These are phyloP conservation scores for Peromyscus nudipes DNA, from an alignment of 2,797 vertebrate genomes.

Conservation along the genomic window DNA sequence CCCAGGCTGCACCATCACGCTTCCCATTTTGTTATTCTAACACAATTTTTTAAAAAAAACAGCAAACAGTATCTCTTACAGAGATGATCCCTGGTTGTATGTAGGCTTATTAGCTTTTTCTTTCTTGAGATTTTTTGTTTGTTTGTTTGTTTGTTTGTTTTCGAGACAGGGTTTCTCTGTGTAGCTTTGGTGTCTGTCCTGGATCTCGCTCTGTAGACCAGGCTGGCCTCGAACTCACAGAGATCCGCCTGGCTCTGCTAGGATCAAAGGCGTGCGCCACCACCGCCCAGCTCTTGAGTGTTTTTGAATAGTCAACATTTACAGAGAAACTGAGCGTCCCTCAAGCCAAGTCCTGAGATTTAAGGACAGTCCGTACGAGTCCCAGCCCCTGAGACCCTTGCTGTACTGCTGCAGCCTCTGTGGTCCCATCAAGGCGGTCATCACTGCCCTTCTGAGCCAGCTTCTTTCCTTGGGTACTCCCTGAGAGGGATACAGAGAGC, in stretches of 20 bases:
- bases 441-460: neutral
- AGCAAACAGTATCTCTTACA: neutral
- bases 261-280: no score
- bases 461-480: neutral
- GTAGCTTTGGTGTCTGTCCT: no score
- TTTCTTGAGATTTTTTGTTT: neutral
- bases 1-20: neutral
- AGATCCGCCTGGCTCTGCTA: no score
- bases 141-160: no score
- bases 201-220: no score
- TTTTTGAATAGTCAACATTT: neutral
- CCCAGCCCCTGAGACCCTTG: no score
- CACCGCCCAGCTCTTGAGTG: no score
- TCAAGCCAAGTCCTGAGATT: neutral
- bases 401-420: accelerated
- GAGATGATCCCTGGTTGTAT: neutral
- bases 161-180: no score
- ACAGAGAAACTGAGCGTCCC: neutral
- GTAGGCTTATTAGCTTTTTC: neutral
- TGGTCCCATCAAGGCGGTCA: neutral
- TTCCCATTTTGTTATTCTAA: no score
- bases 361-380: neutral
- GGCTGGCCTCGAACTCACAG: no score
- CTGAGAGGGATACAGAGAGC: no score
- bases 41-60: no score